phyloP scores from a whole-genome alignment of 2,113 vertebrate genomes.

The Cygnus buccinator region DNA sequence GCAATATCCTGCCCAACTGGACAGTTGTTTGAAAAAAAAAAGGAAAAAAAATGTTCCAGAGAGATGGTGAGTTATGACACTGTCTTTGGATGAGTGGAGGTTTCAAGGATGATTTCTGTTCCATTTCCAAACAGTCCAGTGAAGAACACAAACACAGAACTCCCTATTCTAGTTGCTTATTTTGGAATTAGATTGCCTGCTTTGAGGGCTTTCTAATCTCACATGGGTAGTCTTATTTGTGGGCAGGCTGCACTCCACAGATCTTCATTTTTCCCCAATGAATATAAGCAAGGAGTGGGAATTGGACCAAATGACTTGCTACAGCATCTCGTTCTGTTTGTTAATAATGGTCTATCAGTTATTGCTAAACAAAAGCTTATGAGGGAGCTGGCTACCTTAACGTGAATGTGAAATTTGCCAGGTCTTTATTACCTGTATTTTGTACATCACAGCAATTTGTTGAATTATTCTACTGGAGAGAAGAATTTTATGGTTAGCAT shows the following conservation, averaged over 20 bases:
- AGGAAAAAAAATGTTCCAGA: background rate
- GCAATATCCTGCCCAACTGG: background rate
- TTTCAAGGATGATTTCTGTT: background rate
- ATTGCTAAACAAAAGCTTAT: slow-evolving; percentile 6
- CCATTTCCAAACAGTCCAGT: background rate
- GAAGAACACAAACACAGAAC: background rate
- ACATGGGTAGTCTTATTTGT: background rate
- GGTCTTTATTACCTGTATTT: slow-evolving; percentile 36
- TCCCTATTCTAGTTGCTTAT: background rate
- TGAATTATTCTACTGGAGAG: slow-evolving; percentile 2
- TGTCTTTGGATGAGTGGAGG: background rate
- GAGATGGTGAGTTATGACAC: background rate
- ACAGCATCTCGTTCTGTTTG: background rate
- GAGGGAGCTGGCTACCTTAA: slow-evolving; percentile 11
- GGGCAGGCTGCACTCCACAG: background rate
- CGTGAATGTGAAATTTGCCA: background rate
- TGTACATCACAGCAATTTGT: slow-evolving; percentile 11
- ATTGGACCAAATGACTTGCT: background rate
- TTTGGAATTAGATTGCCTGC: background rate
- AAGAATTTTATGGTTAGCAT: slow-evolving; percentile 3
- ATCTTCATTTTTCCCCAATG: slow-evolving; percentile 1
- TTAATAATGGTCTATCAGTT: slow-evolving; percentile 26
- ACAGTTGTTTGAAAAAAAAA: background rate
- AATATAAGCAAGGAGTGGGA: background rate
- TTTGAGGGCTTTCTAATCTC: slow-evolving; percentile 17